Base-by-base conservation (phyloP, 2,888 invertebrate genomes). In the Agriotes lineatus region DNA sequence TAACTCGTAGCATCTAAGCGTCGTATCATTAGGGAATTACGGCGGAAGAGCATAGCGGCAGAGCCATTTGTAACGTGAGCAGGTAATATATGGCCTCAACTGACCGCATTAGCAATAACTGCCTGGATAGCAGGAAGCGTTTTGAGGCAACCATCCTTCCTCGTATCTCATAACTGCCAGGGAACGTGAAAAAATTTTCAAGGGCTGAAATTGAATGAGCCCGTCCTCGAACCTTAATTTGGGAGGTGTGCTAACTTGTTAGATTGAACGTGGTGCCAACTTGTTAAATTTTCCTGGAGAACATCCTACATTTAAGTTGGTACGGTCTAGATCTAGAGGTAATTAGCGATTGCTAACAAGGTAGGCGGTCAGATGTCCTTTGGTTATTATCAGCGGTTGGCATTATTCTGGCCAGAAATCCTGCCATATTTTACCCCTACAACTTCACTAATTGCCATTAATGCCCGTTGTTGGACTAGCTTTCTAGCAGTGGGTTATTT, bases 91-190 rank as follows among this genome's bases (percentile, higher is more conserved):
- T 61, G 35, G 50, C 37, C 61, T 33, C 25, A 35, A 50, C 61
- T 50, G 39, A 50, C 61, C 61, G 61, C 52, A 61, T 61, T 61
- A 61, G 50, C 22, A 37, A 48, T 61, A 61, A 61, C 61, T 61
- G 50, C 50, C 50, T 20, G 37, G 50, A 16, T 25, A 52, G 61
- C 35, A 48, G 61, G 35, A 48, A 61, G 48, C 7, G 39, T 61
- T 61, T 61, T 52, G 22, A 52, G 50, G 52, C 18, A 52, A 52
- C 52, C 52, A 52, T 33, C 35, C 33, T 14, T n/a, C 16, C 30
- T 16, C 33, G 9, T 16, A 18, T 52, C 52, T 52, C 52, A 30
- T 52, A 33, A 19, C 48, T 52, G 33, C 33, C 33, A 18, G 12
- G 10, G 10, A 10, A 33, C 52, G 52, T 52, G 52, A 33, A 50